phyloP scores from a whole-genome alignment of 2,113 vertebrate genomes.

The Emydocephalus ijimae region DNA sequence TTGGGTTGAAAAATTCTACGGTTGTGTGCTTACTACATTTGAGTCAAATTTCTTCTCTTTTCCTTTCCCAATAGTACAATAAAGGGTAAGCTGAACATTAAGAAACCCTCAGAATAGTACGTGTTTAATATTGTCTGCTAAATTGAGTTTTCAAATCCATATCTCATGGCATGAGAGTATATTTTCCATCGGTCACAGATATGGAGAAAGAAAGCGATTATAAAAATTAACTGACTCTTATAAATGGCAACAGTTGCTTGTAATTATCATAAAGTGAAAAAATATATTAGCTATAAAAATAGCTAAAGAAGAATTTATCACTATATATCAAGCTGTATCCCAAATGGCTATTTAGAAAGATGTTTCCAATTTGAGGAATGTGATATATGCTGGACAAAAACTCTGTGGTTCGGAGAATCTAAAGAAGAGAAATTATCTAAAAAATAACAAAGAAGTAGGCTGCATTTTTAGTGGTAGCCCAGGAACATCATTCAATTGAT shows the following conservation, averaged over 20 bases:
- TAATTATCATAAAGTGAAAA: not conserved
- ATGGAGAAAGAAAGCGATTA: not conserved
- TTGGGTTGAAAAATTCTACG: not conserved
- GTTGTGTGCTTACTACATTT: not conserved
- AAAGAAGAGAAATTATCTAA: not conserved
- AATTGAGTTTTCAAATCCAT: not conserved
- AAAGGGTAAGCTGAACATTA: not conserved
- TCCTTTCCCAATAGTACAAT: not conserved
- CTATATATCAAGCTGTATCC: not conserved
- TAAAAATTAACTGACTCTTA: not conserved
- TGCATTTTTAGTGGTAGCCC: not conserved
- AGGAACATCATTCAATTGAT: not conserved
- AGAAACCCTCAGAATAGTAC: not conserved
- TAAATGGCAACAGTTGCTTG: not conserved
- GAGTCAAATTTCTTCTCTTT: not conserved
- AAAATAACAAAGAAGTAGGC: not conserved
- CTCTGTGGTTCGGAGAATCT: not conserved
- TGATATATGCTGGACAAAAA: not conserved
- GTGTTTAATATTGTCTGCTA: not conserved
- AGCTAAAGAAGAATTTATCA: not conserved
- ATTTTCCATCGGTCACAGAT: not conserved
- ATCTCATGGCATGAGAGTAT: not conserved
- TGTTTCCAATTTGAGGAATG: not conserved
- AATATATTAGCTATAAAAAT: not conserved
- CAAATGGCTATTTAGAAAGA: not conserved